Evolutionary conservation across 2,797 vertebrate species (phyloP), one percentile per base, ranked within the genome.

Genomic region (Scleropages formosus): DNA sequence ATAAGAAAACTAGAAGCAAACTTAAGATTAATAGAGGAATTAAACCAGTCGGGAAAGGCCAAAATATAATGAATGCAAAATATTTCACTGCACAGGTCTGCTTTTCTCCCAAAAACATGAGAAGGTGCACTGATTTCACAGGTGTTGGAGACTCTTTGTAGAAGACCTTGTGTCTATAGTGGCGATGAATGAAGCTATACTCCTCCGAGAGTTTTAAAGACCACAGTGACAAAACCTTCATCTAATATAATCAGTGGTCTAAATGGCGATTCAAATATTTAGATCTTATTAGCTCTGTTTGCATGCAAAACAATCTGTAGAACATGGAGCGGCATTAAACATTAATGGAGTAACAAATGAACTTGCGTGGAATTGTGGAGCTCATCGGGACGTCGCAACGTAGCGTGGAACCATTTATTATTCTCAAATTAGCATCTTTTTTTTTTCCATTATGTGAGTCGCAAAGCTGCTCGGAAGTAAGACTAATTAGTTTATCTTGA

Each of bases 401-500:
- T 22, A 74, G 79, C 61, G 20, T 39, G 77, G 61, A 80, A 56
- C 60, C 44, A 79, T 79, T 80, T 47, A 79, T 84, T 80, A 66
- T 72, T 72, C 74, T 72, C 73, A 56, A 68, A 78, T 84, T 83
- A 82, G 79, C 70, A 80, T 80, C 80, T 39, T 68, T 59, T 39
- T 68, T 59, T 63, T 80, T 75, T 80, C 65, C 73, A 75, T 79
- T 77, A 78, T 26, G 73, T 64, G 70, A 78, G 60, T 63, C 64
- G 70, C 10, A 60, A 63, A 74, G 61, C 71, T 12, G 77, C 60
- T 74, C 44, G 79, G 66, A 78, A 78, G 76, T 70, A 59, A 77
- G 76, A 78, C 70, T 79, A 82, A 82, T 82, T 75, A 44, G 69
- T 82, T 82, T 78, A 74, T 80, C 66, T 76, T 72, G 69, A 75